Conservation (phyloP, 2,888 invertebrate genomes). For the Tinea semifulvella region DNA sequence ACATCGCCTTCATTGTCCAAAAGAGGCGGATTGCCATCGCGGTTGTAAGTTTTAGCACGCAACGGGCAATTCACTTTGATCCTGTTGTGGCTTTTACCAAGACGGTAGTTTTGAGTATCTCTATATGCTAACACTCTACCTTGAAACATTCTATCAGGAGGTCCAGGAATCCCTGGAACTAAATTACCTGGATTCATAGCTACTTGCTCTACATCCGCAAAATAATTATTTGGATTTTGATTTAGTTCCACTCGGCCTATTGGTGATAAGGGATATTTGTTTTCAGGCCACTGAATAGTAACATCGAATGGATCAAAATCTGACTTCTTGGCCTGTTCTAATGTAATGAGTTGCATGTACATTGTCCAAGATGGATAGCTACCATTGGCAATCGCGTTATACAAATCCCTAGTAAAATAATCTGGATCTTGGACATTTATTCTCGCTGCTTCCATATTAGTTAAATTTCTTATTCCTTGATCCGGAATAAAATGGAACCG, state of each 20-base stretch:
- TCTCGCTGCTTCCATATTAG: constrained; percentile 29
- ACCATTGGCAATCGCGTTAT: constrained; percentile 36
- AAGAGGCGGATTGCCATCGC: constrained; percentile 70
- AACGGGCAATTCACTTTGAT: constrained; percentile 36
- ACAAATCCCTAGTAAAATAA: constrained; percentile 37
- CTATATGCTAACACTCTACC: constrained; percentile 33
- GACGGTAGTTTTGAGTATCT: constrained; percentile 39
- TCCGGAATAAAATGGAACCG: constrained; percentile 33
- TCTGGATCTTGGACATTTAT: constrained; percentile 34
- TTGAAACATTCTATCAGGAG: constrained; percentile 36
- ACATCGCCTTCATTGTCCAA: constrained; percentile 82
- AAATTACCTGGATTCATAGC: constrained; percentile 40
- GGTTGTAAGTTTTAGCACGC: constrained; percentile 32
- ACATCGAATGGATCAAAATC: constrained; percentile 46
- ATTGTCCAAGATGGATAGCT: constrained; percentile 35
- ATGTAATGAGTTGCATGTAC: constrained; percentile 39
- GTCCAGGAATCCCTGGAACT: constrained; percentile 47
- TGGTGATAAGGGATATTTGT: constrained; percentile 34
- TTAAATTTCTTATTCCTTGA: constrained; percentile 47
- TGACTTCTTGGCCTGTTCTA: constrained; percentile 28
- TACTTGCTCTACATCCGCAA: constrained; percentile 31
- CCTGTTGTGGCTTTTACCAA: constrained; percentile 38
- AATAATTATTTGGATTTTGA: constrained; percentile 35
- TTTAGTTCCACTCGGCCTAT: constrained; percentile 37
- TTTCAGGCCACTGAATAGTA: constrained; percentile 40